Evolutionary conservation across 2,888 invertebrate species (phyloP), one percentile per base, ranked within the genome.

Genomic region (Dichetophora obliterata): DNA sequence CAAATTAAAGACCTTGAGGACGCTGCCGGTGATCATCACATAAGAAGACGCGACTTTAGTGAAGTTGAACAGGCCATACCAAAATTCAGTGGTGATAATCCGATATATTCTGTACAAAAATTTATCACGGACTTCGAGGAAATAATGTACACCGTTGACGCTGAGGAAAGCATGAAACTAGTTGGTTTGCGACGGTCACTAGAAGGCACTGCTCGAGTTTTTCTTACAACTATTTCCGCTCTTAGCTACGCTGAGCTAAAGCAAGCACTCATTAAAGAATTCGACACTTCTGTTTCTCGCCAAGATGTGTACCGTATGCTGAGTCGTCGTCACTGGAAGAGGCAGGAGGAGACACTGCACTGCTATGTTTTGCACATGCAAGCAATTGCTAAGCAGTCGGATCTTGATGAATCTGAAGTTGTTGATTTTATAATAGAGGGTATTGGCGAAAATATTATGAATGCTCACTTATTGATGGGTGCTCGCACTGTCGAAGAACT

Each of bases 251-350:
- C 19, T 11, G 52, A 72, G 0, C 19, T 78, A 1, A 76, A 73
- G 31, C 19, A 37, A 4, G 75, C 75, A 27, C 54, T 78, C 11
- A 72, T 77, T 65, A 52, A 27, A n/a, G 79, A 79, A 31, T 31
- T 31, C 31, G 31, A 31, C 31, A 31, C 31, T 31, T 31, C 68
- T 11, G 43, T 76, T 0, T 59, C 68, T 16, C 59, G 78, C 16
- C 77, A 78, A 19, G 75, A 76, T 24, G 75, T 78, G 8, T 78
- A 75, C 19, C n/a, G 59, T 3, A 75, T 77, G 68, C 48, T 76
- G 9, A 27, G 19, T 4, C 54, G 59, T 14, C 48, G 77, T 27
- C 50, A 57, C 27, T 75, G 77, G 74, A 71, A 72, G n/a, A 75
- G 14, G 14, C 16, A 65, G 22, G 76, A 71, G 8, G 73, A 68